phyloP scores from a whole-genome alignment of 2,113 vertebrate genomes.

The Prionailurus viverrinus region DNA sequence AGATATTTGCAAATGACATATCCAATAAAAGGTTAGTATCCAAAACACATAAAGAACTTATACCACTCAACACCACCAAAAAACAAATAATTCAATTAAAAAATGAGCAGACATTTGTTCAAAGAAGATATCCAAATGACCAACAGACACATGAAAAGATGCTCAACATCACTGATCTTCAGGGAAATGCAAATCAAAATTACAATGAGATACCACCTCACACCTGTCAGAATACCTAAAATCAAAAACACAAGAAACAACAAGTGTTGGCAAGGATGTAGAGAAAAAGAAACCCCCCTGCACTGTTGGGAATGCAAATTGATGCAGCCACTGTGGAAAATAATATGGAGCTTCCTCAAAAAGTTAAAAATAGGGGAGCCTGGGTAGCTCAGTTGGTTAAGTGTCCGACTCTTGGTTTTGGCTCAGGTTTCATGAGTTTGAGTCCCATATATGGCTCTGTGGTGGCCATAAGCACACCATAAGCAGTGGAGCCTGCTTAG shows the following conservation, averaged over 20 bases:
- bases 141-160: background rate
- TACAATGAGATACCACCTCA: background rate
- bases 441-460: too few relatives aligned
- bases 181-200: background rate
- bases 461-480: too few relatives aligned
- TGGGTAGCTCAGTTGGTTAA: too few relatives aligned
- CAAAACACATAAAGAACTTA: background rate
- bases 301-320: background rate
- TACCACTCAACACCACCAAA: background rate
- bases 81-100: background rate
- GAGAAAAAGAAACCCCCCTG: background rate
- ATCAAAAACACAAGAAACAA: background rate
- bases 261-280: background rate
- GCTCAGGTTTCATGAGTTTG: too few relatives aligned
- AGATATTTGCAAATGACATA: background rate
- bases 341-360: background rate
- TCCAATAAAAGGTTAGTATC: background rate
- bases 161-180: background rate
- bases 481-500: too few relatives aligned
- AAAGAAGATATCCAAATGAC: background rate
- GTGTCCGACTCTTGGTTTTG: too few relatives aligned
- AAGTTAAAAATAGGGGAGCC: background rate
- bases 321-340: background rate
- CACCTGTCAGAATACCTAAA: background rate
- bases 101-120: background rate